Evolutionary conservation across 1,140 invertebrate species (phyloP).

Genomic region (Cataglyphis hispanica): DNA sequence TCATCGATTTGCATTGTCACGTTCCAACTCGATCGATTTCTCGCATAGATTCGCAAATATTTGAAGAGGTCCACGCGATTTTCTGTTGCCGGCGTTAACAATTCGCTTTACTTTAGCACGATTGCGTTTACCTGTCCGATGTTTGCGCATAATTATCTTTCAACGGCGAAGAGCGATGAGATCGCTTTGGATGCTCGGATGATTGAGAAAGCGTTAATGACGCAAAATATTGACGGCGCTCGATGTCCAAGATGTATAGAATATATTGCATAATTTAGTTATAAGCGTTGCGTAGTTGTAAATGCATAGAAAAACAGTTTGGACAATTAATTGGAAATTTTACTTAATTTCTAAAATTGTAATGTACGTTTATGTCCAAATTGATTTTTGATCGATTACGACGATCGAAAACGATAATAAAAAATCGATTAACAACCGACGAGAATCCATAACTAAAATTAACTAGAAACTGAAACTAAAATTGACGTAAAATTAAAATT

Average conservation of each 20-base stretch:
- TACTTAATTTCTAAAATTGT: background rate
- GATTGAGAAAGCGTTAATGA: conserved; percentile 56
- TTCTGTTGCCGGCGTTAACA: conserved; percentile 54
- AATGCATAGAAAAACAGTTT: background rate
- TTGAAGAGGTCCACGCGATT: conserved; percentile 61
- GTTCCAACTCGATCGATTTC: conserved; percentile 58
- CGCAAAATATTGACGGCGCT: conserved; percentile 47
- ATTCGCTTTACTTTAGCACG: conserved; percentile 62
- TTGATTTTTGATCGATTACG: background rate
- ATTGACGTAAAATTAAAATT: no score
- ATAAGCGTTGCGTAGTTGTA: background rate
- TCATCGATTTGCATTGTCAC: conserved; percentile 64
- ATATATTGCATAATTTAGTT: background rate
- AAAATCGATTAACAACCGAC: background rate
- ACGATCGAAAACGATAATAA: background rate
- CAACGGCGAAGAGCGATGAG: conserved; percentile 55
- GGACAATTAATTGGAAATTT: background rate
- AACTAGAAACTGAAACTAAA: no score
- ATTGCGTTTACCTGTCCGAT: conserved; percentile 64
- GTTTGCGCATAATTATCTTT: conserved; percentile 65
- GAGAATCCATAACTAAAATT: background rate
- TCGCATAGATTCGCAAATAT: conserved; percentile 53
- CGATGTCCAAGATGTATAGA: conserved; percentile 5
- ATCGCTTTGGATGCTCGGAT: conserved; percentile 50
- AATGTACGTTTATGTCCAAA: background rate